Conservation (phyloP, 2,113 vertebrate genomes). For the Rhegmatorhina hoffmannsi region DNA sequence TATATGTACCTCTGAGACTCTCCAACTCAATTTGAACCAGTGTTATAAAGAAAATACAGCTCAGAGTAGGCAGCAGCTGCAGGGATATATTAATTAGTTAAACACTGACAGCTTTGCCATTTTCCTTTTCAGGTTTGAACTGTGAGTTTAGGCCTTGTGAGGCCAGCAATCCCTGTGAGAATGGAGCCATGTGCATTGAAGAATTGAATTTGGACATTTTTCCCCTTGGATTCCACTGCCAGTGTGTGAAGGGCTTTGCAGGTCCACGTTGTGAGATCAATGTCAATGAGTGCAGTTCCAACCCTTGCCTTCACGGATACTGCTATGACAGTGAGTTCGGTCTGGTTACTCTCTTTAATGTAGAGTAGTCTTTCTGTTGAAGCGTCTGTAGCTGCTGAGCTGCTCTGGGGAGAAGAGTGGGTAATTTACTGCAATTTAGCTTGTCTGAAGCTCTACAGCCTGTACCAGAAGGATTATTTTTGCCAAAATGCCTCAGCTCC, state of each 20-base stretch:
- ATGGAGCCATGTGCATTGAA: slow-evolving; percentile 75
- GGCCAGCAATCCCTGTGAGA: slow-evolving; percentile 81
- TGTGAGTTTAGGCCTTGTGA: slow-evolving; percentile 82
- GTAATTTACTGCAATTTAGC: slow-evolving; percentile 31
- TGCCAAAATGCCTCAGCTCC: not conserved
- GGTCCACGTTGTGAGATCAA: slow-evolving; percentile 83
- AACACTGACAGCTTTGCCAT: not conserved
- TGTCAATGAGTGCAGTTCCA: slow-evolving; percentile 81
- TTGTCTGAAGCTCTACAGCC: not conserved
- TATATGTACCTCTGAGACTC: not conserved
- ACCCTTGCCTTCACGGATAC: slow-evolving; percentile 79
- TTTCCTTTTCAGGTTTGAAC: slow-evolving; percentile 74
- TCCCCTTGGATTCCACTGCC: slow-evolving; percentile 81
- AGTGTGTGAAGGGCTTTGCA: slow-evolving; percentile 77
- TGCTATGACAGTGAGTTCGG: slow-evolving; percentile 81
- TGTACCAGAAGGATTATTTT: slow-evolving; percentile 32
- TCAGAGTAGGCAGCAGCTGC: not conserved
- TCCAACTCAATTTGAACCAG: not conserved
- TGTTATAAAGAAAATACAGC: not conserved
- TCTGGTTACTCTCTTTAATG: not conserved
- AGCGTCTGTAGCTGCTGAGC: slow-evolving; percentile 23
- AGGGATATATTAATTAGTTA: slow-evolving; percentile 9
- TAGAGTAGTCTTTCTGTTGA: slow-evolving; percentile 7
- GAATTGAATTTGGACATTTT: slow-evolving; percentile 76
- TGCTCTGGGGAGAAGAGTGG: not conserved